Base-by-base conservation (phyloP, 2,888 invertebrate genomes). In the Ypsolopha scabrella region DNA sequence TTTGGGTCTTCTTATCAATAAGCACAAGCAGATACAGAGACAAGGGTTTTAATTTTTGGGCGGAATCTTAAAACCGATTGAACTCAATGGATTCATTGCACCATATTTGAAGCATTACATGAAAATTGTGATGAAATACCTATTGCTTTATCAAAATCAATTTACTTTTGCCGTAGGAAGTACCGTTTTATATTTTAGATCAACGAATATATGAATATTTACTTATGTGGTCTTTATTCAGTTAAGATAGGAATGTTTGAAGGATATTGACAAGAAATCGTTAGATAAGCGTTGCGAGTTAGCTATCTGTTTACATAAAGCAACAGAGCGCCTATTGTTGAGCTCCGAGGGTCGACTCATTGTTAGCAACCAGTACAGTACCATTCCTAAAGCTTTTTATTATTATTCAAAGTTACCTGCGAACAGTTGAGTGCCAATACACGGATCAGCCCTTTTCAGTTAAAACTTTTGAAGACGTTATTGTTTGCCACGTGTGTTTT, bases 271-370 rank as follows among this genome's bases (percentile, higher is more conserved):
- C 62, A 59, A 59, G 59, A 58, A 56, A 65, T 65, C 64, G 63
- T 65, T 58, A 77, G 80, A 80, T 81, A 81, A 83, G 76, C 71
- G 62, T 72, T 68, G 67, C 65, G 71, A 69, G 71, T 76, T 75
- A 72, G 69, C 72, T 81, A 78, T 80, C 79, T 81, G 77, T 83
- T 81, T 80, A 76, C 75, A 77, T 75, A 80, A 74, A 75, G 76
- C 72, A 75, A 83, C 80, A 81, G 74, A 74, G 70, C 67, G 65
- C 60, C 76, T 70, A 72, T 82, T 82, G 82, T 83, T 76, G 64
- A 60, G 61, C 64, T 63, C 68, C 63, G 67, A 74, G 76, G 76
- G 74, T 74, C 68, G 66, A 66, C 70, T 72, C 80, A 76, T 78
- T 81, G 76, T 77, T 79, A 74, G 67, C 71, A 69, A 71, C 69